These are phyloP conservation scores for Hypomesus transpacificus DNA, from an alignment of 2,113 vertebrate species.

Conservation along the genomic window DNA sequence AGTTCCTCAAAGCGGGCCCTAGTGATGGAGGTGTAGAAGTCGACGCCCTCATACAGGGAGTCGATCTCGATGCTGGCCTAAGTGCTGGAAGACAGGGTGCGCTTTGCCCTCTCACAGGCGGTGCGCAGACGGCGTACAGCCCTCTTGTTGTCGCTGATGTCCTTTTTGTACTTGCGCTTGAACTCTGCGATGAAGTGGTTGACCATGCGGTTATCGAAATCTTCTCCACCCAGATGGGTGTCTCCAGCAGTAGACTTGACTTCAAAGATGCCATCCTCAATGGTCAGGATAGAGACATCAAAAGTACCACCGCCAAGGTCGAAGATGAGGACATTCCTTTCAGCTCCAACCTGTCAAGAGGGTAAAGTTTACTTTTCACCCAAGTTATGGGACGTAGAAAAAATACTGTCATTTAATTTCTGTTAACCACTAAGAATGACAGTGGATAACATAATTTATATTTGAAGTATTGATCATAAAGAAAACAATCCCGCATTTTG, in stretches of 20 bases:
- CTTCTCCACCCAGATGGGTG: slow-evolving; percentile 52
- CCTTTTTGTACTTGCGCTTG: slow-evolving; percentile 62
- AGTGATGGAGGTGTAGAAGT: slow-evolving; percentile 88
- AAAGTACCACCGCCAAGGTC: slow-evolving; percentile 80
- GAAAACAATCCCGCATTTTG: too few species aligned
- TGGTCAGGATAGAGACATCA: slow-evolving; percentile 53
- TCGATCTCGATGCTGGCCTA: slow-evolving; percentile 69
- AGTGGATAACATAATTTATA: too few species aligned
- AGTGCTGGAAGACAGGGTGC: slow-evolving; percentile 61
- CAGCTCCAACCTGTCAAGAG: slow-evolving; percentile 44
- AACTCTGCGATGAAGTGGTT: slow-evolving; percentile 61
- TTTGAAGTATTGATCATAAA: too few species aligned
- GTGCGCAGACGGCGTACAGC: slow-evolving; percentile 58
- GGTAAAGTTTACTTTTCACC: not conserved
- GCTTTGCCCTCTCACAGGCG: slow-evolving; percentile 57
- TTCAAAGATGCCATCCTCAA: slow-evolving; percentile 43
- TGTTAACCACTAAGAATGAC: too few species aligned
- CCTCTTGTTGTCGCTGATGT: slow-evolving; percentile 59
- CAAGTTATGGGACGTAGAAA: too few species aligned
- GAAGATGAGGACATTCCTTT: slow-evolving; percentile 78
- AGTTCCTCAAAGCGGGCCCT: slow-evolving; percentile 87
- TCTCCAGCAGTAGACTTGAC: slow-evolving; percentile 50
- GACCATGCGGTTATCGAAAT: slow-evolving; percentile 32
- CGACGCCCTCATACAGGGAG: slow-evolving; percentile 82
- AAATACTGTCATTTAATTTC: too few species aligned